These are phyloP conservation scores for Drosophila koepferae DNA, from an alignment of 2,888 invertebrate species.

Conservation along the genomic window DNA sequence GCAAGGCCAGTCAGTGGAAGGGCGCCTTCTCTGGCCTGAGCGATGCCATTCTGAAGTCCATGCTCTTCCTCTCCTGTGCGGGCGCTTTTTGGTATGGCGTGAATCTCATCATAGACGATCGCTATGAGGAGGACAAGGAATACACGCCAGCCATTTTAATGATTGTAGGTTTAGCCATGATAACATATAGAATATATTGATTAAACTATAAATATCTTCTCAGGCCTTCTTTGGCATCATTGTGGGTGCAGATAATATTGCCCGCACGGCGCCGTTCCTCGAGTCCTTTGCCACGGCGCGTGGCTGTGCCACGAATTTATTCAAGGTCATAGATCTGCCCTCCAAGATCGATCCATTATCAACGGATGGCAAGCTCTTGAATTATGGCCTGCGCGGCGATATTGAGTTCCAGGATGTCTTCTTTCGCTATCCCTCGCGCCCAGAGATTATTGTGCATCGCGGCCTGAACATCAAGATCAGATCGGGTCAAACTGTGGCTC, in stretches of 20 bases:
- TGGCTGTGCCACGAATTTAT: conserved; percentile 91
- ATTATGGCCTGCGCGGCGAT: conserved; percentile 87
- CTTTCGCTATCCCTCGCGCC: conserved; percentile 92
- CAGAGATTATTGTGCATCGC: conserved; percentile 90
- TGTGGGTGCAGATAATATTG: conserved; percentile 92
- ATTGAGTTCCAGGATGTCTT: conserved; percentile 90
- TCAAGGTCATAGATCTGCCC: conserved; percentile 90
- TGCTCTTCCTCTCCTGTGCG: conserved; percentile 91
- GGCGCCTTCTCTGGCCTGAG: conserved; percentile 90
- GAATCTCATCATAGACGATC: conserved; percentile 89
- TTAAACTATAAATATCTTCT: background rate
- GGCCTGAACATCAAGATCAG: conserved; percentile 88
- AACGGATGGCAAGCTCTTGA: conserved; percentile 88
- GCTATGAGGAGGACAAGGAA: conserved; percentile 86
- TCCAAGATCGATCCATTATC: conserved; percentile 91
- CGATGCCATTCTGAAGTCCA: conserved; percentile 90
- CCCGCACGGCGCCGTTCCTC: conserved; percentile 90
- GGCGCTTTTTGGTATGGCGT: conserved; percentile 94
- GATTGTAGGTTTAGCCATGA: conserved; percentile 87
- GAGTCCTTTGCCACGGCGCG: conserved; percentile 90
- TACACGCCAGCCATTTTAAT: conserved; percentile 91
- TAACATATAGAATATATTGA: fast-evolving
- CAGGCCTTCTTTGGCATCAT: conserved; percentile 90
- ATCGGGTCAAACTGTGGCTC: conserved; percentile 89
- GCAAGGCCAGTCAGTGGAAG: conserved; percentile 88